A percentile compares a stretch with the other conserved stretches of the same genome.
phyloP scores from a whole-genome alignment of 1,140 invertebrate genomes.

The Trichonephila inaurata region DNA sequence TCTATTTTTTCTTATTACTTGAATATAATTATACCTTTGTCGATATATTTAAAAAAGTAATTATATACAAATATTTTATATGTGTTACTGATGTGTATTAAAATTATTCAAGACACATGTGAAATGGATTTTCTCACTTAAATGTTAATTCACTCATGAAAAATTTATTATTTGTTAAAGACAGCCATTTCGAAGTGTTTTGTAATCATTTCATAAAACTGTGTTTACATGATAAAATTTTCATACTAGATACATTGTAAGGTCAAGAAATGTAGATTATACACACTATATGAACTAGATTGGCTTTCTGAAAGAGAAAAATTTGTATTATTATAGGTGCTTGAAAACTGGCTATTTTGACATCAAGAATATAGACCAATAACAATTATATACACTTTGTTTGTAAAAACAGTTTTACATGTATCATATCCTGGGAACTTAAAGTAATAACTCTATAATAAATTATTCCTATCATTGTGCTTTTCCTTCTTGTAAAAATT shows the following conservation, averaged over 20 bases:
- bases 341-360: neutral
- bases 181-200: neutral
- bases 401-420: conserved; percentile 53
- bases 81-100: neutral
- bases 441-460: conserved; percentile 32
- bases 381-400: neutral
- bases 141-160: neutral
- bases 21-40: neutral
- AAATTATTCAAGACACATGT: neutral
- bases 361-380: neutral
- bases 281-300: neutral
- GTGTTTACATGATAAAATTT: neutral
- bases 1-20: neutral
- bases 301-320: neutral
- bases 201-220: neutral
- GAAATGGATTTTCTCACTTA: neutral
- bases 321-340: conserved; percentile 47
- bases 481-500: neutral
- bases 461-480: conserved; percentile 46
- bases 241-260: neutral
- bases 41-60: neutral
- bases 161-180: neutral
- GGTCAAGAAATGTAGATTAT: neutral
- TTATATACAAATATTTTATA: neutral
- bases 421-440: conserved; percentile 29